phyloP scores from a whole-genome alignment of 2,797 vertebrate species.

The Acropternis orthonyx region DNA sequence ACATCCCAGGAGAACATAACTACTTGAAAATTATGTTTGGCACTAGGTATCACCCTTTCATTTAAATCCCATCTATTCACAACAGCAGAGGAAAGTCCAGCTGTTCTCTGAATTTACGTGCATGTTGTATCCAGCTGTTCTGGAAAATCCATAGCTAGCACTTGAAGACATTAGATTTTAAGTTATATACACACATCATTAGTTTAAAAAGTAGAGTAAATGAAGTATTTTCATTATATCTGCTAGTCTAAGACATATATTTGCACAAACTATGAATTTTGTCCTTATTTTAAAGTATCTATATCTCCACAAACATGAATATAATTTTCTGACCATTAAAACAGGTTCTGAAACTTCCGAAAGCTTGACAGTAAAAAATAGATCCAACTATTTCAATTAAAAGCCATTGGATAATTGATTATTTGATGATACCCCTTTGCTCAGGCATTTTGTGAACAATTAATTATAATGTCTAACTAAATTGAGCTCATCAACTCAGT shows the following conservation, averaged over 20 bases:
- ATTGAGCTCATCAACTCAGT: slow-evolving; percentile 43
- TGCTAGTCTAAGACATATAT: neutral
- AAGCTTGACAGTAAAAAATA: slow-evolving; percentile 6
- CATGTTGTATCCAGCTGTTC: slow-evolving; percentile 13
- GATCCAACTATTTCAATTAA: slow-evolving; percentile 30
- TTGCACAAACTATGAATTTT: slow-evolving; percentile 2
- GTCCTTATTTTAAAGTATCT: neutral
- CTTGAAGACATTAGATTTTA: slow-evolving; percentile 34
- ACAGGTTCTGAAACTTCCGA: slow-evolving; percentile 2
- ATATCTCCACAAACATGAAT: neutral
- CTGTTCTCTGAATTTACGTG: neutral
- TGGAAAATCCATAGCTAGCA: slow-evolving; percentile 17
- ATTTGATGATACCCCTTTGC: slow-evolving; percentile 36
- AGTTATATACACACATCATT: slow-evolving; percentile 15
- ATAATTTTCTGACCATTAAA: slow-evolving; percentile 23
- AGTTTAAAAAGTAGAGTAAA: slow-evolving; percentile 29
- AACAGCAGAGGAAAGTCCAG: neutral
- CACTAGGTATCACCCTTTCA: neutral
- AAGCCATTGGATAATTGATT: slow-evolving; percentile 36
- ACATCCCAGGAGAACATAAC: neutral
- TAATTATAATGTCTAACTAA: slow-evolving; percentile 55
- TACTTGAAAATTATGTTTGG: neutral
- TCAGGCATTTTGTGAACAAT: slow-evolving; percentile 43
- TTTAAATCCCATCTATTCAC: neutral
- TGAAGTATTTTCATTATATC: neutral